phyloP scores from a whole-genome alignment of 2,888 invertebrate species.

The Dryobotodes eremita region DNA sequence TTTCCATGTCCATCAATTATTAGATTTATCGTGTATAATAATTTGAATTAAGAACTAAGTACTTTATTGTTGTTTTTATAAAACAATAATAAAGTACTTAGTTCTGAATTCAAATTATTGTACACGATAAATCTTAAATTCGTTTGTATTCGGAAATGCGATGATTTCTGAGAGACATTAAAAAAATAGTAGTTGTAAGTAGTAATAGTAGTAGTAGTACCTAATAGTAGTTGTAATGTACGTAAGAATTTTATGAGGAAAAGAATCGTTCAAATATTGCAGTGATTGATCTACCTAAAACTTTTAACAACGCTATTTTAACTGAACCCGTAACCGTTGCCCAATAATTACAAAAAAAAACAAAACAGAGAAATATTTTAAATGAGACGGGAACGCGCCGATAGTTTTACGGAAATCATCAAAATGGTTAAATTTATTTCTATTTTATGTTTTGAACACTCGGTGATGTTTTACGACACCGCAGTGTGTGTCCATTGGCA shows the following conservation, averaged over 20 bases:
- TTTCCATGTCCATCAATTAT: no score
- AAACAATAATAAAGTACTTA: no score
- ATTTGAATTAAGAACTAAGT: no score
- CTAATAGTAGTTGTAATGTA: no score
- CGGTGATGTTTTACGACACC: slow-evolving; percentile 58
- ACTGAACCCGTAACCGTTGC: not conserved
- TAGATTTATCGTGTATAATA: no score
- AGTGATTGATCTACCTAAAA: not conserved
- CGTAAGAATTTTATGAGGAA: not conserved
- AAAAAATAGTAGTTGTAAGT: no score
- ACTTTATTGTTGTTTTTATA: no score
- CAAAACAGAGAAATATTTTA: slow-evolving; percentile 32
- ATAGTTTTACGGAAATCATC: slow-evolving; percentile 63
- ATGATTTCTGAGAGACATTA: no score
- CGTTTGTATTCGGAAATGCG: no score
- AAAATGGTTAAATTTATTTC: slow-evolving; percentile 62
- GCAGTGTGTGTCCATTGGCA: slow-evolving; percentile 22
- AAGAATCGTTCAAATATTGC: not conserved
- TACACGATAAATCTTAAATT: no score
- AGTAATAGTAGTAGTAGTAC: no score
- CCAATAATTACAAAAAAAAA: slow-evolving; percentile 22
- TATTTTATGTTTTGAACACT: slow-evolving; percentile 62
- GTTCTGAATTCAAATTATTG: no score
- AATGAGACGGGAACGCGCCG: slow-evolving; percentile 26
- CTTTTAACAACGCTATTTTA: slow-evolving; percentile 11